These are phyloP conservation scores for Drosophila nebulosa DNA, from an alignment of 1,140 invertebrate genomes.

Conservation along the genomic window DNA sequence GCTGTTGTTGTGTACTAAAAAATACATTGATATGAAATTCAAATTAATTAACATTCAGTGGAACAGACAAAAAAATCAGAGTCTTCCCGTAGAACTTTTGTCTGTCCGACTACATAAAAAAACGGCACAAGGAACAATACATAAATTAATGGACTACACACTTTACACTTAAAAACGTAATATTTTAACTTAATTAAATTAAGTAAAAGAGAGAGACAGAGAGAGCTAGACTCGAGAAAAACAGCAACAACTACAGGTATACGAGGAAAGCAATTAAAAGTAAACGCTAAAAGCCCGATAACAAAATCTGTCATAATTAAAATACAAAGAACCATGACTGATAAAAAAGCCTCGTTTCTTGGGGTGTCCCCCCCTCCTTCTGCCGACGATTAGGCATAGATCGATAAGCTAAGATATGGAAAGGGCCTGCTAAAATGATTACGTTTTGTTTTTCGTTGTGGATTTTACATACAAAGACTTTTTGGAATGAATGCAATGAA, in stretches of 20 bases:
- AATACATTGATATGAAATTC: not conserved
- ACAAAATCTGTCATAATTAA: slow-evolving; percentile 9
- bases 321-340: slow-evolving; percentile 19
- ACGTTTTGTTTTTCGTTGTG: not conserved
- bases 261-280: slow-evolving; percentile 32
- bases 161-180: slow-evolving; percentile 11
- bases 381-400: not conserved
- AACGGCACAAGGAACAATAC: slow-evolving; percentile 60
- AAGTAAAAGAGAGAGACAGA: not conserved
- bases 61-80: not conserved
- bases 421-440: not conserved
- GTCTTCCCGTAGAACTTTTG: not conserved
- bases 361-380: not conserved
- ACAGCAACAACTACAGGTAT: not conserved
- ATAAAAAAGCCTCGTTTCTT: slow-evolving; percentile 38
- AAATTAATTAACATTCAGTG: not conserved
- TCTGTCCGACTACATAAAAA: not conserved
- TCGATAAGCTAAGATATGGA: slow-evolving; percentile 18
- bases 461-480: slow-evolving; percentile 26
- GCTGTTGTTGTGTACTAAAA: not conserved
- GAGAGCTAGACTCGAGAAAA: not conserved
- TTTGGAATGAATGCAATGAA: slow-evolving; percentile 48
- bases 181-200: slow-evolving; percentile 10
- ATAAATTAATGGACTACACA: slow-evolving; percentile 9
- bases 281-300: slow-evolving; percentile 35